A percentile compares a stretch with the other conserved stretches of the same genome.
phyloP scores from a whole-genome alignment of 1,140 invertebrate species.

The Andricus grossulariae region DNA sequence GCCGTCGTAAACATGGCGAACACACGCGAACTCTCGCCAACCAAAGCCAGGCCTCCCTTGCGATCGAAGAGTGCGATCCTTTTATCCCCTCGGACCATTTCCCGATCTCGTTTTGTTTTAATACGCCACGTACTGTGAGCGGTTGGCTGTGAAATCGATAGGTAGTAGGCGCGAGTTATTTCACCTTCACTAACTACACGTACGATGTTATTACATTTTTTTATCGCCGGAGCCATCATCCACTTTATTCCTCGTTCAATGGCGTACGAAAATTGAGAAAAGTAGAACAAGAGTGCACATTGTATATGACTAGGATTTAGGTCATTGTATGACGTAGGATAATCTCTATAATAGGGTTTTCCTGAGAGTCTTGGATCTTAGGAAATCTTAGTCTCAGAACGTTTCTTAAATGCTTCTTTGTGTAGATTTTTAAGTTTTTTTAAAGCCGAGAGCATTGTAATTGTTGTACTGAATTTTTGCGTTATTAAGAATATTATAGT shows the following conservation, averaged over 20 bases:
- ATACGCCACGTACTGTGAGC: conserved; percentile 19
- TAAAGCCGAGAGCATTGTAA: too few species aligned
- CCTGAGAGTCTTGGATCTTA: neutral
- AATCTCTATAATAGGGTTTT: conserved; percentile 6
- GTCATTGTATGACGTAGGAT: conserved; percentile 21
- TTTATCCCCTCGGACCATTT: conserved; percentile 33
- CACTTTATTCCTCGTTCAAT: conserved; percentile 11
- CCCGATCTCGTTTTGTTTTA: conserved; percentile 45
- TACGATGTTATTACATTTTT: neutral
- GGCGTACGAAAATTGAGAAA: conserved; percentile 2
- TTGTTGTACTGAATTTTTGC: too few species aligned
- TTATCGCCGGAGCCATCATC: neutral
- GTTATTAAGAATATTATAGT: too few species aligned
- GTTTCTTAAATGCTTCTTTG: too few species aligned
- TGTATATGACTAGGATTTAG: conserved; percentile 13
- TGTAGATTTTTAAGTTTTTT: too few species aligned
- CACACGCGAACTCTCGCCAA: conserved; percentile 40
- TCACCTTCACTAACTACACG: conserved; percentile 13
- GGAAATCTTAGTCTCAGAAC: neutral
- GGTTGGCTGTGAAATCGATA: conserved; percentile 7
- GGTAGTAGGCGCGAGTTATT: conserved; percentile 22
- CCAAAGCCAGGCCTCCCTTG: conserved; percentile 31
- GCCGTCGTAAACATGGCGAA: conserved; percentile 58
- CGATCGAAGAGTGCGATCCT: conserved; percentile 47
- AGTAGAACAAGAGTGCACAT: neutral